Conservation (phyloP, 1,140 invertebrate genomes). For the Pseudomyrmex gracilis region DNA sequence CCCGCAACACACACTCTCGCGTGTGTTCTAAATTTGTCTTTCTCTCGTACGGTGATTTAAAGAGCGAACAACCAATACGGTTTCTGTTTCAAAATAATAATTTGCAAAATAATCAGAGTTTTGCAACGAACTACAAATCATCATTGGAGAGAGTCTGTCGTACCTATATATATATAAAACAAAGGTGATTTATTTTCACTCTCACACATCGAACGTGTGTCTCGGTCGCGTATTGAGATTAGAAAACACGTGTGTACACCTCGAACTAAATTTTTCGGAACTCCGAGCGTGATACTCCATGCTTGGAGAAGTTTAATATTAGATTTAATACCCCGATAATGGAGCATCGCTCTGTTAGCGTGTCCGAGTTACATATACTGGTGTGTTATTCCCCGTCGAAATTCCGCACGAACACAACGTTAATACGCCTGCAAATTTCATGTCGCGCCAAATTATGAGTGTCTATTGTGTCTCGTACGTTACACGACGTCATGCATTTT, state of each 20-base stretch:
- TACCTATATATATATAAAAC: too few species aligned
- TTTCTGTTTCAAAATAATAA: background rate
- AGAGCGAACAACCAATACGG: background rate
- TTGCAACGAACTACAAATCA: background rate
- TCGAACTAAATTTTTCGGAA: background rate
- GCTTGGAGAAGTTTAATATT: constrained; percentile 1
- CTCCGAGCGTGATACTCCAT: background rate
- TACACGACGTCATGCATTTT: background rate
- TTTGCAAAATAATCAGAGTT: background rate
- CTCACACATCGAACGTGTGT: too few species aligned
- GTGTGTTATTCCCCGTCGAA: background rate
- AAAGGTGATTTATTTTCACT: too few species aligned
- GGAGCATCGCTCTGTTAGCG: constrained; percentile 10
- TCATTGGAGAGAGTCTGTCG: too few species aligned
- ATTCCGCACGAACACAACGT: constrained; percentile 12
- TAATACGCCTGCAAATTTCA: constrained; percentile 22
- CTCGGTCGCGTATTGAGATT: too few species aligned
- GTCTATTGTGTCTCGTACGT: constrained; percentile 15
- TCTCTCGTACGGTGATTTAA: background rate
- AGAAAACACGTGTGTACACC: too few species aligned
- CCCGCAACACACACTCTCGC: background rate
- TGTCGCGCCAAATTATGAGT: background rate
- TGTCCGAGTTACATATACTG: background rate
- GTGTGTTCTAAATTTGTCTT: constrained; percentile 12
- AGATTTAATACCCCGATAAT: background rate